Base-by-base conservation (phyloP, 2,113 vertebrate genomes). In the Python bivittatus region DNA sequence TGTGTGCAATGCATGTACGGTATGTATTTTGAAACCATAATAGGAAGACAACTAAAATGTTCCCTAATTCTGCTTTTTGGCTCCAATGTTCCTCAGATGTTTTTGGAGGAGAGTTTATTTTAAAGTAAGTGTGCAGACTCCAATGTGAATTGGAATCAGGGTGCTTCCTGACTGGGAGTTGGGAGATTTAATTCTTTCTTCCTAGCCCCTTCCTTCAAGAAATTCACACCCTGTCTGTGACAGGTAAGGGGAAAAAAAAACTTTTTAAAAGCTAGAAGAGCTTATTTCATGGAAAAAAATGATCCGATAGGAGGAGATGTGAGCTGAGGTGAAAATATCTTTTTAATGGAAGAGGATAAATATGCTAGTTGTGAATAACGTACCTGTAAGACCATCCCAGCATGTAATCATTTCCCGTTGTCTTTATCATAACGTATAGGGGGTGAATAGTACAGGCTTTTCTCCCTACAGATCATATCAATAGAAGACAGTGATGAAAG, bases 371-470 rank as follows among this genome's bases (percentile, higher is more conserved):
- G 95, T 94, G 95, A 94, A 96, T 95, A 96, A 96, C 96, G 97
- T 96, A 97, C 95, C 92, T 92, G 95, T 97, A 94, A 97, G 97
- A 98, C 97, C 97, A 97, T 95, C 95, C 93, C 95, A 96, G 97
- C 97, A 98, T 97, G 97, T 95, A 94, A 95, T 96, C 96, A 92
- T 85, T 95, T 93, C 94, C 91, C 97, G 94, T 98, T 98, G 98
- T 93, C 93, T 91, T 97, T 94, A 38, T 72, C n/a, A 2, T 72
- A 6, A 20, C 6, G 20, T 72, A 38, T 72, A 20, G n/a, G 8
- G n/a, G 13, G n/a, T 72, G n/a, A 52, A 48, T 89, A 92, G 13
- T 17, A 92, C 4, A 0, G 1, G 13, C 93, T 79, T 94, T 61
- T n/a, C 54, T 92, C 42, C 56, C 86, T 92, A 86, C 68, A 91